These are phyloP conservation scores for Tragelaphus buxtoni DNA, from an alignment of 2,113 vertebrate genomes.

Conservation along the genomic window DNA sequence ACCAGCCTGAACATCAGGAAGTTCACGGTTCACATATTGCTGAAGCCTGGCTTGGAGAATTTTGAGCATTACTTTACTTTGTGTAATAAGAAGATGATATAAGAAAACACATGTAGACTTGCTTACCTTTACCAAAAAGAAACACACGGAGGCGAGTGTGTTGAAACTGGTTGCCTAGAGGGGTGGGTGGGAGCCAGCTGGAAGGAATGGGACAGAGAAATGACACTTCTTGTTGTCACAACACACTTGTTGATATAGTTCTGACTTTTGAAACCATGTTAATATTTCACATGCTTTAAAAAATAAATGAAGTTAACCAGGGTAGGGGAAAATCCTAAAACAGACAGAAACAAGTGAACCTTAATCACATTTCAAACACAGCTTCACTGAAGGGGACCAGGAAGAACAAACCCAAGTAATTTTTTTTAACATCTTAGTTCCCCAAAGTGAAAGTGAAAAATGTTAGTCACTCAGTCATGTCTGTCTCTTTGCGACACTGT, in stretches of 20 bases:
- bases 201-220: background rate
- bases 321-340: background rate
- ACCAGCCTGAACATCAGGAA: too few species aligned
- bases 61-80: background rate
- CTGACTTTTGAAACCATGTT: slow-evolving; percentile 20
- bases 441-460: background rate
- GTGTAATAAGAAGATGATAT: background rate
- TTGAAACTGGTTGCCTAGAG: background rate
- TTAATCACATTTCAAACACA: slow-evolving; percentile 1
- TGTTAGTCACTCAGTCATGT: background rate
- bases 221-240: background rate
- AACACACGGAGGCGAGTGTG: background rate
- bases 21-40: too few species aligned
- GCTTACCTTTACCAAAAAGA: slow-evolving; percentile 16
- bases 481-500: background rate
- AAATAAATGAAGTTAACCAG: background rate
- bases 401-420: background rate
- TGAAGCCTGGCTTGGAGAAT: too few species aligned
- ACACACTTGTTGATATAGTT: background rate
- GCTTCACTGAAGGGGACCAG: background rate
- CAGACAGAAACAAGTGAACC: background rate
- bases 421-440: background rate
- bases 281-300: slow-evolving; percentile 9
- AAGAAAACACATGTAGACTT: background rate
- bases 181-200: background rate